Evolutionary conservation across 2,888 invertebrate genomes (phyloP).

Genomic region (Spatulosminthurus flaviceps): DNA sequence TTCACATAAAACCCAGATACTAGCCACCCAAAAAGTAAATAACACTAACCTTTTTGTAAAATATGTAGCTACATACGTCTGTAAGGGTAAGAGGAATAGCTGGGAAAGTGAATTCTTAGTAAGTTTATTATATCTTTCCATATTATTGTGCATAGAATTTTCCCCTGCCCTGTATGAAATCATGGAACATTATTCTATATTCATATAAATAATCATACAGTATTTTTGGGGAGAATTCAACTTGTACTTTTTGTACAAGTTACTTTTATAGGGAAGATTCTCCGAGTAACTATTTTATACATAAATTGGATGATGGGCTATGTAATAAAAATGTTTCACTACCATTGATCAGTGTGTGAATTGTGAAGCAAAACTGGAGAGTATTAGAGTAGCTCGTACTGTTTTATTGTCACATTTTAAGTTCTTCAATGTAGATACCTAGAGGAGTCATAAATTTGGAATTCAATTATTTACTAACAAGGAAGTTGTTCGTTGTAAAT

Average conservation of each 20-base stretch:
- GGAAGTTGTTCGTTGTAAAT: not conserved
- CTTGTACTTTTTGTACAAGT: no score
- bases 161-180: not conserved
- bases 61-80: no score
- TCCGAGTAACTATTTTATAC: no score
- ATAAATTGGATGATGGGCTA: no score
- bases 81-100: no score
- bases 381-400: no score
- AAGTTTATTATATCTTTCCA: not conserved
- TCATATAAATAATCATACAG: not conserved
- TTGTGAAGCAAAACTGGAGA: no score
- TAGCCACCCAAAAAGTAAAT: conserved; percentile 21
- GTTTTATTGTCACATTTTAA: no score
- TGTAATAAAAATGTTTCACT: not conserved
- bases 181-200: not conserved
- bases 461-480: not conserved
- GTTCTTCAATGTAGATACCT: no score
- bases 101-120: no score
- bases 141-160: not conserved
- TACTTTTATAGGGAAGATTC: no score
- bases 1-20: conserved; percentile 8
- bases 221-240: no score
- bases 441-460: not conserved
- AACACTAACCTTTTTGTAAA: conserved; percentile 24
- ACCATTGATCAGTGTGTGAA: not conserved